Base-by-base conservation (phyloP, 2,888 invertebrate species). In the Agonopterix arenella region DNA sequence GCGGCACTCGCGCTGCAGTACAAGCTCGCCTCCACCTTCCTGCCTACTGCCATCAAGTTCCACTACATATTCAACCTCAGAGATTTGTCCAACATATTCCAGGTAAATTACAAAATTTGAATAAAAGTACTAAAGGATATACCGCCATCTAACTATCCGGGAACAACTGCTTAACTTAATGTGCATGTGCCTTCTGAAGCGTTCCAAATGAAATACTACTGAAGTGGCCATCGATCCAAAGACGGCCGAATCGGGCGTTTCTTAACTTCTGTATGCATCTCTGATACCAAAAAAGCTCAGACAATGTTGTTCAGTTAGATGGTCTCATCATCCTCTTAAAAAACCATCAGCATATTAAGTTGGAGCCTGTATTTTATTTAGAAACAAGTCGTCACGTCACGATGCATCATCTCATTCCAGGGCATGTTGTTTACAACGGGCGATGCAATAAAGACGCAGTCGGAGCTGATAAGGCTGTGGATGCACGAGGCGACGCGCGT, bases 31-130 rank as follows among this genome's bases (percentile, higher is more conserved):
- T 73, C 92, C 2, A 91, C 91, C 0, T 98, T 98, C 83, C 86
- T 98, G 56, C 98, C 98, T 0, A 98, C 98, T 0, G 98, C 98
- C 16, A 90, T 96, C 60, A 98, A 97, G 83, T 98, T 98, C 76
- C 98, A 98, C 77, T 98, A 98, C 70, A 91, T 95, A 53, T 98
- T 98, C 81, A 98, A 98, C 76, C 84, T 98, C 49, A 90, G 98
- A 52, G 98, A 98, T 79, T 89, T 98, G 50, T 95, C 97, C 1
- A 98, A 97, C 73, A 95, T 98, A 58, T 98, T 97, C 79, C 97
- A 97, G 91, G 96, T 96, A 81, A 49, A 36, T 44, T 18, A 13
- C 1, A 13, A 1, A 13, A 13, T 13, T 13, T 13, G 13, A 13
- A 13, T 13, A 13, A 13, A 13, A 13, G 13, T 13, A 13, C 13